Conservation (phyloP, 2,888 invertebrate species). For the Polydrusus tereticollis region DNA sequence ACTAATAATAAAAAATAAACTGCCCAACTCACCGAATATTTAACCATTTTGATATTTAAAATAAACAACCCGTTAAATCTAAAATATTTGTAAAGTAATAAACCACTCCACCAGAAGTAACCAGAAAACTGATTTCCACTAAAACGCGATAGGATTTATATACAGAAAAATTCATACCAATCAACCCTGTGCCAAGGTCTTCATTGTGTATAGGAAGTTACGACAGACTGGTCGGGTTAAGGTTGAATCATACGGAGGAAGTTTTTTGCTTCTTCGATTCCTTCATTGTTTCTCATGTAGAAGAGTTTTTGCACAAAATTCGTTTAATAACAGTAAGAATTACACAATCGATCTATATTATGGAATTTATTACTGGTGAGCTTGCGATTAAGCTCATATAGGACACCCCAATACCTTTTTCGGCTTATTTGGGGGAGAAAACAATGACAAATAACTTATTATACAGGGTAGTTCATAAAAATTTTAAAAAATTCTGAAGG, state of each 20-base stretch:
- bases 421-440: too few relatives aligned
- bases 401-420: too few relatives aligned
- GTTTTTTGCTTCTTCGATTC: slow-evolving; percentile 11
- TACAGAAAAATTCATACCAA: slow-evolving; percentile 20
- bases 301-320: slow-evolving; percentile 18
- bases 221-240: slow-evolving; percentile 41
- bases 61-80: neutral
- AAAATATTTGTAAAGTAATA: neutral
- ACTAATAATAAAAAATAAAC: neutral
- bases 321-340: neutral
- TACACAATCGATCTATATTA: too few relatives aligned
- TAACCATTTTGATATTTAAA: slow-evolving; percentile 26
- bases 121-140: slow-evolving; percentile 10
- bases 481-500: too few relatives aligned
- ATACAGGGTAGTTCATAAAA: too few relatives aligned
- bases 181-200: slow-evolving; percentile 43
- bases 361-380: too few relatives aligned
- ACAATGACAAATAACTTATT: too few relatives aligned
- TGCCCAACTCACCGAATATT: slow-evolving; percentile 27
- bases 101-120: neutral
- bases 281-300: slow-evolving; percentile 8
- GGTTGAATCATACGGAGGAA: slow-evolving; percentile 26
- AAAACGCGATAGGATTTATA: slow-evolving; percentile 29
- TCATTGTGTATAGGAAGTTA: slow-evolving; percentile 31
- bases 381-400: too few relatives aligned